Conservation (phyloP, 2,113 vertebrate species). For the Pterocles burchelli region DNA sequence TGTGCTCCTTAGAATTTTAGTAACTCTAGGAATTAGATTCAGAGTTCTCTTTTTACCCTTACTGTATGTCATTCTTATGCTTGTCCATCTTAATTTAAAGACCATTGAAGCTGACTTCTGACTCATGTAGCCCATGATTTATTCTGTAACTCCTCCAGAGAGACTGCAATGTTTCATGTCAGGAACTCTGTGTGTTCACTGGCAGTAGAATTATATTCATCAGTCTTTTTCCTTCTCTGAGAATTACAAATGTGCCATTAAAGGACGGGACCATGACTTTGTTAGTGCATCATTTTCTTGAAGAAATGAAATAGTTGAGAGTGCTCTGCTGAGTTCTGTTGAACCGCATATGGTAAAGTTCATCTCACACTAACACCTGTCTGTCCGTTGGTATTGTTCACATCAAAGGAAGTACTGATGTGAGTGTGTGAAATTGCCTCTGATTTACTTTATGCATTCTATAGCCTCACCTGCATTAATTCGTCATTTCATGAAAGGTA, state of each 20-base stretch:
- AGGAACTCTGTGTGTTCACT: slow-evolving; percentile 8
- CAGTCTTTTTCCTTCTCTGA: background rate
- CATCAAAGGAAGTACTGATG: background rate
- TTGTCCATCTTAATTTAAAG: slow-evolving; percentile 51
- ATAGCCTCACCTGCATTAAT: background rate
- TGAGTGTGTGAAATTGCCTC: background rate
- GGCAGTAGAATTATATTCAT: slow-evolving; percentile 14
- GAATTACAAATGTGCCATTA: slow-evolving; percentile 34
- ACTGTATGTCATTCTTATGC: background rate
- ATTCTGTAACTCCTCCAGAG: slow-evolving; percentile 10
- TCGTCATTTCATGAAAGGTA: background rate
- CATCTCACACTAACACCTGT: background rate
- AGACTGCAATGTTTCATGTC: slow-evolving; percentile 27
- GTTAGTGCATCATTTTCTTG: slow-evolving; percentile 53
- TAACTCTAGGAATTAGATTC: background rate
- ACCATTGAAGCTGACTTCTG: slow-evolving; percentile 39
- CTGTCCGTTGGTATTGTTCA: background rate
- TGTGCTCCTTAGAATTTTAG: background rate
- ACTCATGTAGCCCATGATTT: slow-evolving; percentile 51
- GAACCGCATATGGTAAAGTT: background rate
- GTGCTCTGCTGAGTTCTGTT: slow-evolving; percentile 3
- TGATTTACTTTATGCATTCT: background rate
- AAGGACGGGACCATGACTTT: slow-evolving; percentile 15
- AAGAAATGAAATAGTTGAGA: slow-evolving; percentile 54
- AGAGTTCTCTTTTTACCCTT: background rate